Base-by-base conservation (phyloP, 2,113 vertebrate genomes). In the Aleadryas rufinucha region DNA sequence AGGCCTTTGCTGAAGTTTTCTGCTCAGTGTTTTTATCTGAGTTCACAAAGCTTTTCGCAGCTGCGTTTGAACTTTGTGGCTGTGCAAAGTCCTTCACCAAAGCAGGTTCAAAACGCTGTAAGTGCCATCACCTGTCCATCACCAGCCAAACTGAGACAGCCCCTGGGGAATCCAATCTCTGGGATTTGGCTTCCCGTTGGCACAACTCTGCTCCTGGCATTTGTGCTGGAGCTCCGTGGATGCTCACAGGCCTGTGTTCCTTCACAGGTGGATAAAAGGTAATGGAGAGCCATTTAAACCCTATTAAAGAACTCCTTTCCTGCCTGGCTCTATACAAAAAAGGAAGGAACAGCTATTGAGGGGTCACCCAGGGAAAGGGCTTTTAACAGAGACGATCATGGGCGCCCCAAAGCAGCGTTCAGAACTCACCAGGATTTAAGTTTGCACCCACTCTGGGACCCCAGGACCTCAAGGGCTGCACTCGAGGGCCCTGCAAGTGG, bases 321-420 rank as follows among this genome's bases (percentile, higher is more conserved):
- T 42, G 7, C 37, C 26, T 8, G 7, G 33, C 6, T 16, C 21
- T 7, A 2, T 6, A 6, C 14, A 42, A 33, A 70, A 66, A 47
- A 23, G 7, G 37, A 49, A 30, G 45, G 26, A 70, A 4, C 28
- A 20, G 26, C 13, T 74, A 0, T 1, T 3, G 54, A 75, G 39
- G 17, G 30, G 24, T 53, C 23, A 6, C 9, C 8, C 74, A 68
- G 45, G 33, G 28, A 15, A 21, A 35, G 24, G 7, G 6, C 19
- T 33, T 17, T 56, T 27, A 49, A 42, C 76, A 86, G 68, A 18
- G 37, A 5, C 42, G 24, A 23, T 2, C 7, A 0, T 0, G 8
- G 11, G 11, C 9, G 1, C 4, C 33, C 50, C 26, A 31, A 56
- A 77, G 1, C 2, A 2, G 17, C 1, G 0, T 1, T 20, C 42